Conservation (phyloP, 1,140 invertebrate species). For the Drosophila parabipectinata region DNA sequence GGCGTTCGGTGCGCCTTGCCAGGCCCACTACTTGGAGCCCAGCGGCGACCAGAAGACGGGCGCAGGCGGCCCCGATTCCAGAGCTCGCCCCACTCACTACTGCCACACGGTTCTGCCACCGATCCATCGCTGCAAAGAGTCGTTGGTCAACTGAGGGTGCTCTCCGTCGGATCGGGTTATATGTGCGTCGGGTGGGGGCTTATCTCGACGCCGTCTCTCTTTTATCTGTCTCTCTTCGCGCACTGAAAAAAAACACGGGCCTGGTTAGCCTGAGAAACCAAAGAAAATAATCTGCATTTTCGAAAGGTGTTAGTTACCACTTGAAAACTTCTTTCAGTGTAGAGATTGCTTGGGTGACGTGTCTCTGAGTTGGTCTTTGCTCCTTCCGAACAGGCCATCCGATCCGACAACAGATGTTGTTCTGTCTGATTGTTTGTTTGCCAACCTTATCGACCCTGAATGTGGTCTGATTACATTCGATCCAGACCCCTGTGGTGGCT, state of each 20-base stretch:
- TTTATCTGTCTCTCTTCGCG: constrained; percentile 1
- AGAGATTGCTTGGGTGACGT: constrained; percentile 17
- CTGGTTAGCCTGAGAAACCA: neutral
- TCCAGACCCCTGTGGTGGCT: too few species aligned
- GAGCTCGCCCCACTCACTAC: constrained; percentile 88
- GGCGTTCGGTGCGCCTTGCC: constrained; percentile 69
- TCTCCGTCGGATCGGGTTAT: constrained; percentile 14
- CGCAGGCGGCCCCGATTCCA: constrained; percentile 86
- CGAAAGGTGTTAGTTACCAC: too few species aligned
- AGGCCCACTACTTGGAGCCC: constrained; percentile 86
- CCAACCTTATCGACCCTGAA: constrained; percentile 21
- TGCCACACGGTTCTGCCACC: constrained; percentile 87
- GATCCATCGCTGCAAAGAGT: constrained; percentile 53
- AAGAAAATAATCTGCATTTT: too few species aligned
- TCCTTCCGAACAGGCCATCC: constrained; percentile 24
- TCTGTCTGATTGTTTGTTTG: constrained; percentile 19
- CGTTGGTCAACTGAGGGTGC: constrained; percentile 21
- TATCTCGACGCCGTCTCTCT: neutral
- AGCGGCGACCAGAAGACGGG: constrained; percentile 84
- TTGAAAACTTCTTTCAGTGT: neutral
- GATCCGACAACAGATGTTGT: constrained; percentile 38
- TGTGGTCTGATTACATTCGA: constrained; percentile 3
- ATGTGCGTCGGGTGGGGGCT: neutral
- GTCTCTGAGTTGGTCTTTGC: constrained; percentile 15
- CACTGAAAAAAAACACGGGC: neutral